Base-by-base conservation (phyloP, 2,797 vertebrate genomes). In the Poecilia gillii region DNA sequence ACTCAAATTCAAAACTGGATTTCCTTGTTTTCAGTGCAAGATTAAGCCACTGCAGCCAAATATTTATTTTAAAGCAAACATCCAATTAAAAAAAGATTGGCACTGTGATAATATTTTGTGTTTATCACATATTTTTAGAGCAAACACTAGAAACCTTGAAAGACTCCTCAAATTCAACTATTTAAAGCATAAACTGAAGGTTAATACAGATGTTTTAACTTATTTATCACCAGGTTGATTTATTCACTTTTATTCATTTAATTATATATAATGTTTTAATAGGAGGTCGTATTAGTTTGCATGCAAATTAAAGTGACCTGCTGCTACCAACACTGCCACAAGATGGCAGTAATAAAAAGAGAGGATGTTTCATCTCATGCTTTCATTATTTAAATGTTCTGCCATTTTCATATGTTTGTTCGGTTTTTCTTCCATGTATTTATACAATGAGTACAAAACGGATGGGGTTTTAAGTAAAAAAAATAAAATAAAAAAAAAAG, bases 341-440 rank as follows among this genome's bases (percentile, higher is more conserved):
- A 71, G 68, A 28, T 71, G 68, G 68, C 68, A 71, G 68, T 45
- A 71, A 14, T 71, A 71, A 16, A 28, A 70, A n/a, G n/a, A 33
- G 16, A 9, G 2, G 8, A 2, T 6, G 39, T n/a, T 70, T 70
- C 23, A 25, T 70, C 23, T 70, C 39, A 20, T 11, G 25, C 39
- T 6, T 41, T 23, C 39, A n/a, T n/a, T 43, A 25, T 53, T 53
- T 53, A 25, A 53, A 53, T 53, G 23, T 53, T 71, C 2, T 39
- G 14, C 3, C 36, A 20, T 68, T 66, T 20, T 39, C 3, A 0
- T 39, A 39, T 5, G 20, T 41, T 39, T 68, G 36, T 41, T 68
- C 6, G 20, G 39, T 25, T 68, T 68, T 41, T 41, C 11, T 5
- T 4, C 9, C 64, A 41, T 23, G 64, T 41, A 41, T 41, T 66